Evolutionary conservation across 1,140 invertebrate genomes (phyloP).

Genomic region (Episyrphus balteatus): DNA sequence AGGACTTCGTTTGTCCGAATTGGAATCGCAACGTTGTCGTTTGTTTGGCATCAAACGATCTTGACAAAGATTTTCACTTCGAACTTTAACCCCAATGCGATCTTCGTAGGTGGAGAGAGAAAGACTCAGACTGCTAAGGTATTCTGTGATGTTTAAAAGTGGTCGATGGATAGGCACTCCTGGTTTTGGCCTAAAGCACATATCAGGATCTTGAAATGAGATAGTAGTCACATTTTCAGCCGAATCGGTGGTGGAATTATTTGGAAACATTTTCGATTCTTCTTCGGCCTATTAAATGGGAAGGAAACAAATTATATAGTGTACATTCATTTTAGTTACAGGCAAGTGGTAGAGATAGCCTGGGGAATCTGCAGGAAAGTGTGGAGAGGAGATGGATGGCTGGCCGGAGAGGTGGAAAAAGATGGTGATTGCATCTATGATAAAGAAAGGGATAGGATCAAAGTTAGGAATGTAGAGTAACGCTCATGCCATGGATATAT

Average conservation of each 20-base stretch:
- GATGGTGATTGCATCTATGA: no score
- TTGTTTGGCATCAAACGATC: slow-evolving; percentile 27
- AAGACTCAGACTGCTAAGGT: slow-evolving; percentile 59
- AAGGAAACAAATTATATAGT: no score
- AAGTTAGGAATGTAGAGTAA: no score
- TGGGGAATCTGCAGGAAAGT: no score
- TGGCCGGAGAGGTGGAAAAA: no score
- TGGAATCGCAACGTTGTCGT: slow-evolving; percentile 45
- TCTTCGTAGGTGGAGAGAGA: slow-evolving; percentile 62
- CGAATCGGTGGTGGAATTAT: neutral
- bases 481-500: no score
- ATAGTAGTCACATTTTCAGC: neutral
- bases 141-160: slow-evolving; percentile 59
- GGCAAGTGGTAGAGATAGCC: no score
- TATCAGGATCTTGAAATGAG: slow-evolving; percentile 12
- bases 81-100: slow-evolving; percentile 47
- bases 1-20: slow-evolving; percentile 37
- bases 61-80: slow-evolving; percentile 32
- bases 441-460: no score
- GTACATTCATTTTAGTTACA: no score
- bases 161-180: slow-evolving; percentile 54
- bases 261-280: slow-evolving; percentile 5
- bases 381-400: no score
- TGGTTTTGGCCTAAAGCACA: slow-evolving; percentile 31
- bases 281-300: slow-evolving; percentile 14